Percentiles rank a stretch among this genome's conserved stretches.
These are phyloP conservation scores for Sarcophaga bullata DNA, from an alignment of 1,140 invertebrate genomes.

Conservation along the genomic window DNA sequence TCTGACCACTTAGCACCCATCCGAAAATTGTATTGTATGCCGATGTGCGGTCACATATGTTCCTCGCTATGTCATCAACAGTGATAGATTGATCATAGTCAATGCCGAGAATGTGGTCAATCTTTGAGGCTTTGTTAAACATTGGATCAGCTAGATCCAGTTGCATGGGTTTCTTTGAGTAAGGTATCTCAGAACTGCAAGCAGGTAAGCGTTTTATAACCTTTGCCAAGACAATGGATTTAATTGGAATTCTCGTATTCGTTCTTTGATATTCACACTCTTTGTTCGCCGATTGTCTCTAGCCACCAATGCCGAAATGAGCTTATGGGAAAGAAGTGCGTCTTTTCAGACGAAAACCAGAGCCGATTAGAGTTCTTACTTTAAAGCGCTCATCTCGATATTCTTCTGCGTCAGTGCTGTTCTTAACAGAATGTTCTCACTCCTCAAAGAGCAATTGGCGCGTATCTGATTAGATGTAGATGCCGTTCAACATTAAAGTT, in stretches of 20 bases:
- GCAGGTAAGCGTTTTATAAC: neutral
- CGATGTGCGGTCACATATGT: no score
- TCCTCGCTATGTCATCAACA: no score
- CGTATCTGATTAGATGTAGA: neutral
- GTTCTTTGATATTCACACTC: no score
- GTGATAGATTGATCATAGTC: neutral
- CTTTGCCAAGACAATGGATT: conserved; percentile 21
- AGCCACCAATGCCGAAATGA: no score
- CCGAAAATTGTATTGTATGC: no score
- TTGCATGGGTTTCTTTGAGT: no score
- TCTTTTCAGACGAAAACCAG: neutral
- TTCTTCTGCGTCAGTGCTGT: neutral
- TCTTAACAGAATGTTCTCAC: neutral
- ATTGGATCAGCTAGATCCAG: no score
- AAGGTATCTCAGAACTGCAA: neutral
- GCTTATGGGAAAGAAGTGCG: neutral
- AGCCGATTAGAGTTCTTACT: neutral
- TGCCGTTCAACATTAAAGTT: neutral
- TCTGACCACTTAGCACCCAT: no score
- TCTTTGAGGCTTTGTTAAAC: neutral
- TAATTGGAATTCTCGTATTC: neutral
- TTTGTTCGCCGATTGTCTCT: no score
- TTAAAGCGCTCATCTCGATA: neutral
- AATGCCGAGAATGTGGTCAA: conserved; percentile 22
- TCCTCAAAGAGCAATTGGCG: neutral